Percentiles rank a stretch among this genome's conserved stretches.
These are phyloP conservation scores for Centropristis striata DNA, from an alignment of 2,113 vertebrate species.

Conservation along the genomic window DNA sequence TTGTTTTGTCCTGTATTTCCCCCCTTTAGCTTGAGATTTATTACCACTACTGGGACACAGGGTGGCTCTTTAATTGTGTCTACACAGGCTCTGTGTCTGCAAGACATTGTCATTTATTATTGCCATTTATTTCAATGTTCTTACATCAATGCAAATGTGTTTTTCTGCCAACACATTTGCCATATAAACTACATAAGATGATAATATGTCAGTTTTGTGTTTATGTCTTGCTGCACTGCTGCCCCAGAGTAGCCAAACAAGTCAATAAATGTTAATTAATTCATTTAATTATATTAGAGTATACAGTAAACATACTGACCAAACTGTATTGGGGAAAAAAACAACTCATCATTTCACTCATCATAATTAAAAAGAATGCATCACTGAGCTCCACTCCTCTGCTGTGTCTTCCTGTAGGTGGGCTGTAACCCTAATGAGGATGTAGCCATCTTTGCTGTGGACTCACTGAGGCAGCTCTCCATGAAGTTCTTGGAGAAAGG, in stretches of 20 bases:
- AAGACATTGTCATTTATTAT: too few relatives aligned
- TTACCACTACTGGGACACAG: too few relatives aligned
- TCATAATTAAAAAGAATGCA: too few relatives aligned
- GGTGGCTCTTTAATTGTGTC: not conserved
- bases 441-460: constrained; percentile 97
- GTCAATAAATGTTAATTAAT: not conserved
- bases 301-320: not conserved
- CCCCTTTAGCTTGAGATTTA: constrained; percentile 19
- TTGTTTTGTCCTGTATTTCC: constrained; percentile 1
- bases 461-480: constrained; percentile 96
- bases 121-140: not conserved
- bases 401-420: constrained; percentile 83
- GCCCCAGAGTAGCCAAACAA: not conserved
- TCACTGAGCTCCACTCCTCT: not conserved
- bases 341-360: not conserved
- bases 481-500: constrained; percentile 99
- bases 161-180: too few relatives aligned
- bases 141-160: too few relatives aligned
- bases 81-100: not conserved
- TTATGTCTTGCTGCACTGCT: not conserved
- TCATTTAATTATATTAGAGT: not conserved
- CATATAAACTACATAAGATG: not conserved
- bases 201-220: too few relatives aligned
- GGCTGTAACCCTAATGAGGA: constrained; percentile 99
- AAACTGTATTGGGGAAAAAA: constrained; percentile 3